Evolutionary conservation across 1,140 invertebrate species (phyloP).

Genomic region (Leptinotarsa texana): DNA sequence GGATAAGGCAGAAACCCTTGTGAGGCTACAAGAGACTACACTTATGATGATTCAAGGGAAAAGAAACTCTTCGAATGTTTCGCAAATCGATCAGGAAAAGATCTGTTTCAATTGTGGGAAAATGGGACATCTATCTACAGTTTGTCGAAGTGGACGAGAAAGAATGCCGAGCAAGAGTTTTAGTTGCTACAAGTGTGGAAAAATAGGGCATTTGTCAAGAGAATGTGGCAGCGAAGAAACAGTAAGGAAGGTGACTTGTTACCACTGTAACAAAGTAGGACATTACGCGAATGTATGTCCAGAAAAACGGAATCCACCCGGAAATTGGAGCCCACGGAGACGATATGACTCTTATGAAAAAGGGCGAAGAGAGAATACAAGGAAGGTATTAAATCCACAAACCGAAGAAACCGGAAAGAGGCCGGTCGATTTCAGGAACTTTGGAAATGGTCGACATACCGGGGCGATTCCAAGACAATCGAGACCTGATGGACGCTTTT

Average conservation of each 20-base stretch:
- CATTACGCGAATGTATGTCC: slow-evolving; percentile 1
- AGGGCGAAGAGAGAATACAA: background rate
- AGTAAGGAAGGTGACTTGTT: background rate
- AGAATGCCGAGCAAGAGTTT: background rate
- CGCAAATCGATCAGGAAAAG: background rate
- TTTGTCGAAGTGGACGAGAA: background rate
- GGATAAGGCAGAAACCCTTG: slow-evolving; percentile 15
- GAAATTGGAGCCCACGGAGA: background rate
- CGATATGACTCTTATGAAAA: background rate
- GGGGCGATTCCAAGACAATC: background rate
- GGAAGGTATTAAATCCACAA: too few relatives aligned
- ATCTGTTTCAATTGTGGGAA: background rate
- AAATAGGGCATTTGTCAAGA: background rate
- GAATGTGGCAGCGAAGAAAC: background rate
- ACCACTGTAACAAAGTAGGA: background rate
- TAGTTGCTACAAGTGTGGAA: slow-evolving; percentile 4
- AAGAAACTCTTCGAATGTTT: background rate
- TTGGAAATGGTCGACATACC: background rate
- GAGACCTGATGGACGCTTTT: background rate
- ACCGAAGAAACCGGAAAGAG: too few relatives aligned
- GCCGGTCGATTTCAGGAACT: too few relatives aligned
- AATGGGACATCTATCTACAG: background rate
- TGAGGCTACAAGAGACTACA: background rate
- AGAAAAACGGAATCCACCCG: background rate
- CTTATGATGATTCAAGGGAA: too few relatives aligned